Conservation (phyloP, 2,888 invertebrate genomes). For the Caenorhabditis sp. region DNA sequence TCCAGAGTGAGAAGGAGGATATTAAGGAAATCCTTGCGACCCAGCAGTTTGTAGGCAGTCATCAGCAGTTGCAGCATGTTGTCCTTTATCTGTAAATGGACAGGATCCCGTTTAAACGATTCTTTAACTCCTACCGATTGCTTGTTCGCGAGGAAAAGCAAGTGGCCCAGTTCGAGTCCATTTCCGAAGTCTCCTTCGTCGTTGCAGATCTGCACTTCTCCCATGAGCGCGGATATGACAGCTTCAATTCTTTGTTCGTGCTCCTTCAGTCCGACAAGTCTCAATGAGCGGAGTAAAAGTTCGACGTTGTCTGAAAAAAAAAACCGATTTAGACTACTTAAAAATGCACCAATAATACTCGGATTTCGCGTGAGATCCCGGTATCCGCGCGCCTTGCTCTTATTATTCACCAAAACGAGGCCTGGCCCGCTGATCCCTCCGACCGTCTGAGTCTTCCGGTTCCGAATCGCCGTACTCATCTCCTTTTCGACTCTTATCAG, state of each 20-base stretch:
- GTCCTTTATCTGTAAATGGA: background rate
- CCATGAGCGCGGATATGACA: background rate
- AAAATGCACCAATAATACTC: too few relatives aligned
- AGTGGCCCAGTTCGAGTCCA: slow-evolving; percentile 90
- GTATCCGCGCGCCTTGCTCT: too few relatives aligned
- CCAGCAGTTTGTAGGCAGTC: too few relatives aligned
- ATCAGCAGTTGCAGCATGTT: background rate
- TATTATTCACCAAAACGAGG: too few relatives aligned
- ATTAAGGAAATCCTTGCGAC: too few relatives aligned
- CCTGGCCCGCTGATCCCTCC: too few relatives aligned
- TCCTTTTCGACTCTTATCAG: too few relatives aligned
- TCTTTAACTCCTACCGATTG: background rate
- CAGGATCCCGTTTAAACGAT: background rate
- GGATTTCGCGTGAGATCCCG: too few relatives aligned
- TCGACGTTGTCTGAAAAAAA: background rate
- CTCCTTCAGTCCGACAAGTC: background rate
- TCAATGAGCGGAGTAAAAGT: background rate
- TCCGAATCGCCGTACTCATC: too few relatives aligned
- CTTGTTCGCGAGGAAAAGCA: slow-evolving; percentile 84
- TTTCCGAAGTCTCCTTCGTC: slow-evolving; percentile 95
- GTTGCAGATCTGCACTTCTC: slow-evolving; percentile 85
- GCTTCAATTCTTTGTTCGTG: background rate
- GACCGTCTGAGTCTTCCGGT: too few relatives aligned
- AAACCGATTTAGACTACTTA: too few relatives aligned
- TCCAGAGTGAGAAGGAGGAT: too few relatives aligned